Conservation (phyloP, 2,888 invertebrate genomes). For the Tinea pellionella region DNA sequence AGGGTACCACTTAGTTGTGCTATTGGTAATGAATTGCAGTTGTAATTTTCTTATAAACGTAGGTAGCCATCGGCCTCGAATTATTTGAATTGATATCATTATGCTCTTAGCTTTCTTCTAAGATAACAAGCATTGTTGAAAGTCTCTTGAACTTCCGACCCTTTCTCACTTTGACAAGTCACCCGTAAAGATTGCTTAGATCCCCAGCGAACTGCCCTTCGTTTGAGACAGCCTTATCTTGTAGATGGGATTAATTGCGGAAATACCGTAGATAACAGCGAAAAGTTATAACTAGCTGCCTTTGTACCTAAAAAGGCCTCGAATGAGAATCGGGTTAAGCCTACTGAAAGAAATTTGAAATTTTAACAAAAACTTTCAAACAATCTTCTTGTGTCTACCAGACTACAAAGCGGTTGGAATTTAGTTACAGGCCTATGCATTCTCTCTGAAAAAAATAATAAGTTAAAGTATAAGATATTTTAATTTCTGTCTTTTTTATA, state of each 20-base stretch:
- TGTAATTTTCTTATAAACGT: not conserved
- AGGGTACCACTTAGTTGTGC: too few species aligned
- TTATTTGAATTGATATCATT: constrained; percentile 63
- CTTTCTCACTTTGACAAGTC: constrained; percentile 68
- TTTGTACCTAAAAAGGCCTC: constrained; percentile 21
- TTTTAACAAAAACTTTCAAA: not conserved
- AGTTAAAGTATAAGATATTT: not conserved
- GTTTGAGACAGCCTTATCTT: constrained; percentile 64
- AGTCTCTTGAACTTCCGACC: constrained; percentile 64
- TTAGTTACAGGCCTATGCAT: not conserved
- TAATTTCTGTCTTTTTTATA: not conserved
- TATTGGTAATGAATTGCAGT: not conserved
- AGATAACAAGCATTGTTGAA: constrained; percentile 70
- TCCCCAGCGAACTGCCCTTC: constrained; percentile 59
- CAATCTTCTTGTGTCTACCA: not conserved
- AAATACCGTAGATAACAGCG: constrained; percentile 59
- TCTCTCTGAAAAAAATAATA: not conserved
- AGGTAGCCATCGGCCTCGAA: not conserved
- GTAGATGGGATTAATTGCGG: constrained; percentile 65
- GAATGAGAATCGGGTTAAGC: not conserved
- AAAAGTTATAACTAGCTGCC: constrained; percentile 48
- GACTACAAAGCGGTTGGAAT: not conserved
- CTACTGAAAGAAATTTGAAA: constrained; percentile 4
- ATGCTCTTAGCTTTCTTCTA: constrained; percentile 60
- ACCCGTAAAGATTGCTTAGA: constrained; percentile 69